These are phyloP conservation scores for Salmo trutta DNA, from an alignment of 2,797 vertebrate species.

Conservation along the genomic window DNA sequence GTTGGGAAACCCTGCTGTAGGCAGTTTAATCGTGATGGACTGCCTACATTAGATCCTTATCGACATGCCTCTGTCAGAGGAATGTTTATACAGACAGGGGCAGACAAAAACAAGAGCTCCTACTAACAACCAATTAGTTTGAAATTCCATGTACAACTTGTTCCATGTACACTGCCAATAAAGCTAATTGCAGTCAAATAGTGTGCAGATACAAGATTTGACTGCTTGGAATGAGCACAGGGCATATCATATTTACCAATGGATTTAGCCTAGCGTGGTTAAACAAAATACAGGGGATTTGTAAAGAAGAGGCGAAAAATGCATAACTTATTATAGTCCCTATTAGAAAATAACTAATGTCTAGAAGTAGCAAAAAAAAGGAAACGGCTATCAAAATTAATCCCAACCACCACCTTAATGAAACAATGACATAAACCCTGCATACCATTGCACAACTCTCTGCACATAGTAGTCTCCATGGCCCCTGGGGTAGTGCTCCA, in stretches of 20 bases:
- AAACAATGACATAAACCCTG: conserved; percentile 2
- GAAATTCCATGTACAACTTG: conserved; percentile 23
- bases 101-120: conserved; percentile 40
- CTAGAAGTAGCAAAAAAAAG: neutral
- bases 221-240: conserved; percentile 12
- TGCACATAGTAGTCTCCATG: conserved; percentile 46
- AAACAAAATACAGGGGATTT: too few relatives aligned
- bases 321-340: neutral
- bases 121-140: neutral
- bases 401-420: neutral
- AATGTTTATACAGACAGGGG: conserved; percentile 28
- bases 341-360: neutral
- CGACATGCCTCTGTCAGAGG: neutral
- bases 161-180: conserved; percentile 23
- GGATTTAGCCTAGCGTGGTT: neutral
- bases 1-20: conserved; percentile 25
- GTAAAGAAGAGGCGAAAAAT: neutral
- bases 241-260: conserved; percentile 11
- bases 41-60: neutral
- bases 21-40: conserved; percentile 5
- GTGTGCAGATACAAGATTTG: conserved; percentile 45
- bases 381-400: neutral
- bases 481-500: conserved; percentile 17
- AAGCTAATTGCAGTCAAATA: conserved; percentile 10
- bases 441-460: conserved; percentile 58